phyloP scores from a whole-genome alignment of 2,113 vertebrate species.

The Manacus vitellinus region DNA sequence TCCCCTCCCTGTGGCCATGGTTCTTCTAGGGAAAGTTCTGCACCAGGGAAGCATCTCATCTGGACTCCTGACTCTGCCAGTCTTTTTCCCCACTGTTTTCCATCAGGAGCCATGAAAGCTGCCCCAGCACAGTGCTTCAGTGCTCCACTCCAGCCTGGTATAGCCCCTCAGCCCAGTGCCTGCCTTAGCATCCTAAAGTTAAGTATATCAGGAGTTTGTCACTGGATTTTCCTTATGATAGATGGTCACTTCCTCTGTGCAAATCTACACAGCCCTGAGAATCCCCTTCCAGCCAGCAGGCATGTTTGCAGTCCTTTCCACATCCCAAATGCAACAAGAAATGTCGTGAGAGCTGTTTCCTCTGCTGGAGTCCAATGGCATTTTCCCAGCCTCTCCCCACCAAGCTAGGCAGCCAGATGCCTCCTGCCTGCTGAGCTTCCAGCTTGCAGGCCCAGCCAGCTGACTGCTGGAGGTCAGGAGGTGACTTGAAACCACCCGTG shows the following conservation, averaged over 20 bases:
- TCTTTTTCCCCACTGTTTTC: neutral
- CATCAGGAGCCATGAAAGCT: neutral
- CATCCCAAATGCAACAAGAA: neutral
- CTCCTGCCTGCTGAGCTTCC: neutral
- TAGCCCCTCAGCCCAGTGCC: neutral
- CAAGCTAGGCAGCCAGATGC: neutral
- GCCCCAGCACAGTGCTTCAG: neutral
- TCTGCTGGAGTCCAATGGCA: neutral
- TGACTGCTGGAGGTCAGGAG: neutral
- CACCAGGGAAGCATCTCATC: neutral
- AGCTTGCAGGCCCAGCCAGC: neutral
- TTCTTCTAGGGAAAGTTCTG: neutral
- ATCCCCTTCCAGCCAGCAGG: neutral
- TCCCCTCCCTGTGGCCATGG: accelerated
- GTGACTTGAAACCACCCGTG: neutral
- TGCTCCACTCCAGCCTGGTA: neutral
- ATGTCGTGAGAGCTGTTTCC: neutral
- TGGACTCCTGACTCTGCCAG: accelerated
- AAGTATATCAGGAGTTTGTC: neutral
- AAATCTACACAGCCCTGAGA: neutral
- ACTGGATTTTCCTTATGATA: neutral
- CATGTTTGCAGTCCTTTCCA: neutral
- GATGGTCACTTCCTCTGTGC: neutral
- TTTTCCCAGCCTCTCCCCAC: neutral
- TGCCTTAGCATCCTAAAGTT: neutral